A percentile compares a stretch with the other conserved stretches of the same genome.
Conservation (phyloP, 2,888 invertebrate species). For the Nematopogon swammerdamellus region DNA sequence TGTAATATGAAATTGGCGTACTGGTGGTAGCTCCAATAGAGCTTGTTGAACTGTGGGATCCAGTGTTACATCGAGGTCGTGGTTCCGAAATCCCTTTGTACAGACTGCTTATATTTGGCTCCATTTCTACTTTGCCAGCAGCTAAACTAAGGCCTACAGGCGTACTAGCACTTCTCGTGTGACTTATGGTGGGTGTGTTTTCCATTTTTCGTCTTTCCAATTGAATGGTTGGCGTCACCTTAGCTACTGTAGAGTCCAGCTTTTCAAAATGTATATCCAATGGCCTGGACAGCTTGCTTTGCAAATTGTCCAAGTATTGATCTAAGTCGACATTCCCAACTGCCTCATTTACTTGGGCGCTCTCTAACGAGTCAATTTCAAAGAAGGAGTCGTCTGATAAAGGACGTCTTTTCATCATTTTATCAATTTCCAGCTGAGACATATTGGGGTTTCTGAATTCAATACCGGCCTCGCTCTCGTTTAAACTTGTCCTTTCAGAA, state of each 20-base stretch:
- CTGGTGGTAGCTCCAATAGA: constrained; percentile 30
- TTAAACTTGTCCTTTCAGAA: constrained; percentile 39
- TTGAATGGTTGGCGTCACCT: background rate
- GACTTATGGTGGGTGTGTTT: constrained; percentile 15
- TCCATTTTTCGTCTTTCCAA: too few relatives aligned
- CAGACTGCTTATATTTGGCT: constrained; percentile 14
- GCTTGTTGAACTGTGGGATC: constrained; percentile 37
- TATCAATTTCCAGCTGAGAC: constrained; percentile 50
- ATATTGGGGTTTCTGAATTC: constrained; percentile 48
- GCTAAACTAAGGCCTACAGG: constrained; percentile 22
- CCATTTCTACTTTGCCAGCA: constrained; percentile 13
- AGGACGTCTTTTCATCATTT: constrained; percentile 66
- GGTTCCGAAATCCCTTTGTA: constrained; percentile 25
- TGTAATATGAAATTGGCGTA: constrained; percentile 47
- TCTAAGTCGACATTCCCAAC: constrained; percentile 62
- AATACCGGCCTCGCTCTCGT: constrained; percentile 44
- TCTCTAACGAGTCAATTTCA: constrained; percentile 60
- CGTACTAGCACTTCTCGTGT: constrained; percentile 35
- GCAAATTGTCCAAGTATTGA: constrained; percentile 64
- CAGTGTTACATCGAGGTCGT: constrained; percentile 29
- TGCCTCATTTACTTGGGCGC: constrained; percentile 46
- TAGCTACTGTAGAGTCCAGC: background rate
- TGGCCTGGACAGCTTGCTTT: too few relatives aligned
- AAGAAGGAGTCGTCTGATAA: constrained; percentile 73
- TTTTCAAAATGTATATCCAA: background rate